Percentiles rank a stretch among this genome's conserved stretches.
Evolutionary conservation across 2,888 invertebrate species (phyloP).

Genomic region (Bellardia pandia): DNA sequence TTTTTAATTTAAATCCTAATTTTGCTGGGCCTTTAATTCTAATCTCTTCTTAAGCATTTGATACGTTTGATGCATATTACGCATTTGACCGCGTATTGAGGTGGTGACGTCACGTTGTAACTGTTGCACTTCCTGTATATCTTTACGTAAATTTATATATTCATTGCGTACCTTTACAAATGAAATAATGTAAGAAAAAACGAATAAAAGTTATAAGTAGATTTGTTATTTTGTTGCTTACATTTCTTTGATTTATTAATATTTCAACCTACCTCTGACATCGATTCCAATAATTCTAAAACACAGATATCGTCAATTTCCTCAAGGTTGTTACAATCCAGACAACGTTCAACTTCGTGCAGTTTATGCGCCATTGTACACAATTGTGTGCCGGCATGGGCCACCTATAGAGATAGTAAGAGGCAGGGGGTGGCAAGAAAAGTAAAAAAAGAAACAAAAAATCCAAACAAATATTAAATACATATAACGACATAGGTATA

Average conservation of each 20-base stretch:
- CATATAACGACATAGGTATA: no score
- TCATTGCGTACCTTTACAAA: slow-evolving; percentile 90
- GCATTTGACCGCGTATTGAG: slow-evolving; percentile 89
- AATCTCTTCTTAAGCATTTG: slow-evolving; percentile 89
- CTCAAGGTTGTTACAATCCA: slow-evolving; percentile 78
- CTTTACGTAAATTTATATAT: slow-evolving; percentile 91
- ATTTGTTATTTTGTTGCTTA: neutral
- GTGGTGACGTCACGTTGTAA: slow-evolving; percentile 91
- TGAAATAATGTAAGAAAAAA: neutral
- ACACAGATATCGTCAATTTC: slow-evolving; percentile 87
- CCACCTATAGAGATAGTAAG: slow-evolving; percentile 85
- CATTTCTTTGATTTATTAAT: neutral
- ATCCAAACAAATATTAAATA: slow-evolving; percentile 25
- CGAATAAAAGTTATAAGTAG: neutral
- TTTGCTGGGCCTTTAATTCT: slow-evolving; percentile 80
- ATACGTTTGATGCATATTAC: slow-evolving; percentile 89
- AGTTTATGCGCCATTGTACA: slow-evolving; percentile 90
- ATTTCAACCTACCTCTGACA: slow-evolving; percentile 86
- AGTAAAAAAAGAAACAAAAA: neutral
- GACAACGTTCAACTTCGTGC: slow-evolving; percentile 87
- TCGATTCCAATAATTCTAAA: slow-evolving; percentile 89
- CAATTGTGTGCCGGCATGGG: slow-evolving; percentile 89
- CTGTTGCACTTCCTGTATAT: slow-evolving; percentile 92
- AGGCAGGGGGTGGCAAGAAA: neutral
- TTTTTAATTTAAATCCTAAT: slow-evolving; percentile 49